These are phyloP conservation scores for Tinamus major DNA, from an alignment of 2,797 vertebrate species.

Conservation along the genomic window DNA sequence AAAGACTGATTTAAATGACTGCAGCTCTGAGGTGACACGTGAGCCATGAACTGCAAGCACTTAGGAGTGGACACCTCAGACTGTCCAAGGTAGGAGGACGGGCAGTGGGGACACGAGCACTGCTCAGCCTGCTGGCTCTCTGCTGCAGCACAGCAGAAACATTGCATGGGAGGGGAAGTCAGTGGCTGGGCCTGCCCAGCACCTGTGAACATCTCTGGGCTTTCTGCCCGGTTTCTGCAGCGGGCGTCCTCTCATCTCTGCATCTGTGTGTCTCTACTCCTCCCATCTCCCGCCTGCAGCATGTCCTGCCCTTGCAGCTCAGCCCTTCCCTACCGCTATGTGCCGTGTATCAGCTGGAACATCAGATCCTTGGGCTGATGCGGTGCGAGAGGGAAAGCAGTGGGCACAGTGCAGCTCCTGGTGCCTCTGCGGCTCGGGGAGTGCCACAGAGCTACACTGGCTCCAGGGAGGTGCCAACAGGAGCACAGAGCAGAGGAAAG, in stretches of 20 bases:
- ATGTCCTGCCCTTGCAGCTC: not conserved
- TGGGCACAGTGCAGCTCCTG: too few species aligned
- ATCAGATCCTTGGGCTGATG: not conserved
- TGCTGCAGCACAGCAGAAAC: not conserved
- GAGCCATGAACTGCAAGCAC: not conserved
- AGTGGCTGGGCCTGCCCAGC: too few species aligned
- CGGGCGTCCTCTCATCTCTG: not conserved
- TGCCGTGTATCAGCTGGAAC: not conserved
- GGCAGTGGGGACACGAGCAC: not conserved
- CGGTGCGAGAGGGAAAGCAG: too few species aligned
- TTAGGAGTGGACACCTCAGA: not conserved
- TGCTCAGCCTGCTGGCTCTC: not conserved
- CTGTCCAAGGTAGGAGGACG: not conserved
- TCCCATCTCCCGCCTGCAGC: not conserved
- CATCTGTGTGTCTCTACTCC: not conserved
- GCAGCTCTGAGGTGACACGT: not conserved
- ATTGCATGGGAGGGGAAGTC: not conserved
- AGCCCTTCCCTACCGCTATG: not conserved
- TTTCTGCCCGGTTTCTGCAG: too few species aligned
- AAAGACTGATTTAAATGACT: not conserved
- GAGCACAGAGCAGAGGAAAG: not conserved
- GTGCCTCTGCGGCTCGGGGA: not conserved
- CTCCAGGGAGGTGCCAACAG: not conserved
- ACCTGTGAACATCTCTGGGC: not conserved
- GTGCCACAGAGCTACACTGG: not conserved